A percentile compares a stretch with the other conserved stretches of the same genome.
Evolutionary conservation across 2,888 invertebrate genomes (phyloP).

Genomic region (Euplagia quadripunctaria): DNA sequence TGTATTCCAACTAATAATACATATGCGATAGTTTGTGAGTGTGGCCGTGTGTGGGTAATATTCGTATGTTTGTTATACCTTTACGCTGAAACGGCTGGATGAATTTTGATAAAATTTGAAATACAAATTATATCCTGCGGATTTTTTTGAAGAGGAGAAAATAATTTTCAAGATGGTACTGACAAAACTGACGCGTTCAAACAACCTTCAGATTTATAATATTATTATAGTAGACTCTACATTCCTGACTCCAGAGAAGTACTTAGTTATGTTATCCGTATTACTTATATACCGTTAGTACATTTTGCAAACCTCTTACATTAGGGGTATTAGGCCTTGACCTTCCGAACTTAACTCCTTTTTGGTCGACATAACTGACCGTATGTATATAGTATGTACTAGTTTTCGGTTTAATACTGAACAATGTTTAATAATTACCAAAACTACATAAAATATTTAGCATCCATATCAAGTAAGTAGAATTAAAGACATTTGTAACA

Average conservation of each 20-base stretch:
- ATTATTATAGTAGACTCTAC: neutral
- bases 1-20: too few relatives aligned
- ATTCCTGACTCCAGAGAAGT: neutral
- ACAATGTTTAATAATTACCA: neutral
- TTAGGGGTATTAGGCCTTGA: neutral
- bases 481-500: slow-evolving; percentile 5
- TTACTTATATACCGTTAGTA: neutral
- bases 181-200: neutral
- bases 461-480: neutral
- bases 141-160: neutral
- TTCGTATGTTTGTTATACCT: neutral
- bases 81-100: neutral
- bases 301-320: neutral
- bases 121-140: neutral
- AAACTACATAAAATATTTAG: neutral
- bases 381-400: slow-evolving; percentile 15
- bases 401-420: slow-evolving; percentile 14
- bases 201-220: neutral
- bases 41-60: too few relatives aligned
- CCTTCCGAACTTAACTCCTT: too few relatives aligned
- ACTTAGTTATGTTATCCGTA: neutral
- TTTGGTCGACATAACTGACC: neutral
- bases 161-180: neutral
- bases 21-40: too few relatives aligned
- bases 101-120: neutral